Conservation (phyloP, 2,797 vertebrate species). For the Decapterus maruadsi region DNA sequence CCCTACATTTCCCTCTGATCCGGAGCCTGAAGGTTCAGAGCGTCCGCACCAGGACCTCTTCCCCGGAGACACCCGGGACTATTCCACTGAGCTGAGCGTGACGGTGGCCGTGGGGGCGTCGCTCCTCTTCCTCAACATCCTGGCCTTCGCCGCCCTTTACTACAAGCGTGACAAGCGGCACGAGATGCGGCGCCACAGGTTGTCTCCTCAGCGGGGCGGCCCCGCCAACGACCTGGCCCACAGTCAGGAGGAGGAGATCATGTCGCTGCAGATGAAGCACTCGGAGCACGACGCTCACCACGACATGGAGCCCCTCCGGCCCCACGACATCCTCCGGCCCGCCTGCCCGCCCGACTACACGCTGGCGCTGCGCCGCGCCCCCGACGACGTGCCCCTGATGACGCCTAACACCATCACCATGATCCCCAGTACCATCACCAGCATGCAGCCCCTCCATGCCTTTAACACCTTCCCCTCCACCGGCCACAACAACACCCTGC, state of each 20-base stretch:
- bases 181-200: conserved; percentile 90
- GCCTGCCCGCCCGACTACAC: conserved; percentile 95
- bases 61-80: conserved; percentile 91
- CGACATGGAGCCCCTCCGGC: conserved; percentile 90
- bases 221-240: conserved; percentile 91
- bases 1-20: conserved; percentile 85
- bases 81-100: conserved; percentile 94
- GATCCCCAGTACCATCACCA: conserved; percentile 92
- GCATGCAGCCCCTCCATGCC: conserved; percentile 93
- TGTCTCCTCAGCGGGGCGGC: conserved; percentile 87
- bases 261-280: conserved; percentile 94
- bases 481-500: conserved; percentile 95
- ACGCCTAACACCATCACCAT: conserved; percentile 94
- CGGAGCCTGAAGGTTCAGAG: conserved; percentile 82
- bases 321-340: conserved; percentile 90
- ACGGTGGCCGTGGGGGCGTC: conserved; percentile 94
- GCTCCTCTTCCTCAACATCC: conserved; percentile 95
- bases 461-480: conserved; percentile 92
- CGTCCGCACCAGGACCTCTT: conserved; percentile 84
- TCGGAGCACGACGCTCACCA: conserved; percentile 90
- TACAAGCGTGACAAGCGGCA: conserved; percentile 94
- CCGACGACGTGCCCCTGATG: conserved; percentile 93
- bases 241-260: conserved; percentile 93
- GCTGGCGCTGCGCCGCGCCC: conserved; percentile 91
- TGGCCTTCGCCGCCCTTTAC: conserved; percentile 95